Conservation (phyloP, 2,113 vertebrate species). For the Dromaius novaehollandiae region DNA sequence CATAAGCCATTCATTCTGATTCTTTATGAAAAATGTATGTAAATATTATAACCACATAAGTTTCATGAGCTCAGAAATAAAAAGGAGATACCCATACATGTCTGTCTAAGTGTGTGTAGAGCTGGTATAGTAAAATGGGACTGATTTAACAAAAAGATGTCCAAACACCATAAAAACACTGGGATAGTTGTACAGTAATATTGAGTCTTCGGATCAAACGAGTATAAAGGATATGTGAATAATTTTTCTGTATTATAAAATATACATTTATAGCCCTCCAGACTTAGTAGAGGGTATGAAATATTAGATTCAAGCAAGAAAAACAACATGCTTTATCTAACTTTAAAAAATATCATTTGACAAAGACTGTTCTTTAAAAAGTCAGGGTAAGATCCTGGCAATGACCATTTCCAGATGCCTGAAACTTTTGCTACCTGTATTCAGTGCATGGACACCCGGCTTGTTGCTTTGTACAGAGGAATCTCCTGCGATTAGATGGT, state of each 20-base stretch:
- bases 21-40: not conserved
- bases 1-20: not conserved
- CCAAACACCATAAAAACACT: not conserved
- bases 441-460: not conserved
- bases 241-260: not conserved
- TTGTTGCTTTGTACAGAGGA: not conserved
- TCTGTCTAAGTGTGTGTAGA: not conserved
- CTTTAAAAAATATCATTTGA: not conserved
- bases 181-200: not conserved
- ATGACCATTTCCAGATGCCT: not conserved
- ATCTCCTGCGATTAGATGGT: not conserved
- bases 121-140: not conserved
- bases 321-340: not conserved
- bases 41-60: not conserved
- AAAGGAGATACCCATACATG: not conserved
- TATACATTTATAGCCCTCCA: not conserved
- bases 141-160: not conserved
- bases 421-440: not conserved
- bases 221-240: not conserved
- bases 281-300: not conserved
- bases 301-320: not conserved
- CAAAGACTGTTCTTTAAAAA: not conserved
- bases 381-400: not conserved
- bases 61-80: not conserved
- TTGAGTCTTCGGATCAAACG: not conserved